Base-by-base conservation (phyloP, 2,113 vertebrate genomes). In the Cinclus cinclus region DNA sequence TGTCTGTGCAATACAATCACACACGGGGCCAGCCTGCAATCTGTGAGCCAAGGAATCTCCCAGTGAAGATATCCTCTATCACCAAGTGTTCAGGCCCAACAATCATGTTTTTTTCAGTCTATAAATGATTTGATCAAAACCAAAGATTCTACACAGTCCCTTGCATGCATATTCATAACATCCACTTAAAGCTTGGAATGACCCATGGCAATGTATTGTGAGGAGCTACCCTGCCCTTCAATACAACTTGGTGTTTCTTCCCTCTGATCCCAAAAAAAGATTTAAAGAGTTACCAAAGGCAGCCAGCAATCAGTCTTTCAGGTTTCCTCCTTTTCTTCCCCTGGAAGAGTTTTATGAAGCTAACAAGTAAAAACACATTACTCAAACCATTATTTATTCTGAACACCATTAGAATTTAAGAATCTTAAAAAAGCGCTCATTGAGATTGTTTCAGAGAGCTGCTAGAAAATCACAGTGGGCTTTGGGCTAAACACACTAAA, bases 11-110 rank as follows among this genome's bases (percentile, higher is more conserved):
- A 23, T 2, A 13, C 50, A 33, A 28, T 16, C 56, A 44, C 4
- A 53, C 7, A 5, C 0, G 0, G 5, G 41, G 37, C 22, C 46
- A 75, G 67, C 30, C 30, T 39, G 83, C 20, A 15, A 39, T 2
- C 15, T 49, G 46, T 5, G 63, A 88, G 60, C 5, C 0, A 77
- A 77, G 50, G 15, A 0, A 24, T 7, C 13, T 62, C 76, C 37
- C 50, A 10, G 17, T 3, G 31, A 42, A 65, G 50, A 33, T 44
- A 50, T 15, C 35, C 37, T 1, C 1, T 2, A 42, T 4, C 37
- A 24, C 19, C 18, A 39, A 15, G 14, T 1, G 4, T 8, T 67
- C 11, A 69, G 13, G 30, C 8, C 44, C 28, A 75, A 58, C 1
- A 46, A 59, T 11, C 1, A 0, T 15, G 7, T 1, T 8, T 58